These are phyloP conservation scores for Eurosta solidaginis DNA, from an alignment of 1,140 invertebrate species.

Conservation along the genomic window DNA sequence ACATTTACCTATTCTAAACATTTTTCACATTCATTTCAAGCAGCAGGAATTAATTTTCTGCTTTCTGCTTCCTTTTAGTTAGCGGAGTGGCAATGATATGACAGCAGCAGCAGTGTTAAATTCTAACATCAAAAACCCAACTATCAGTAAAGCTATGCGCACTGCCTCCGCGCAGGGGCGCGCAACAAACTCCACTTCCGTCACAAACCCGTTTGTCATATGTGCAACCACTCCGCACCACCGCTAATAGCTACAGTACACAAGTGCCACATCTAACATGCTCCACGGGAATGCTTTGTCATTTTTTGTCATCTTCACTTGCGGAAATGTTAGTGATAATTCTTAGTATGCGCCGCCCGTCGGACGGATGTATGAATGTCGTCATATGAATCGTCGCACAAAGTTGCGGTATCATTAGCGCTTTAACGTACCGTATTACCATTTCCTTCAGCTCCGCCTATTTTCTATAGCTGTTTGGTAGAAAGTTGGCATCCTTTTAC, in stretches of 20 bases:
- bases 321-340: conserved; percentile 30
- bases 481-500: conserved; percentile 1
- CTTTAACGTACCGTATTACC: background rate
- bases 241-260: too few relatives aligned
- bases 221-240: background rate
- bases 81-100: background rate
- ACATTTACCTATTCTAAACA: background rate
- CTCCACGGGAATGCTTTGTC: conserved; percentile 9
- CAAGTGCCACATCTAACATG: too few relatives aligned
- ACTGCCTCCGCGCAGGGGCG: background rate
- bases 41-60: conserved; percentile 30
- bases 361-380: conserved; percentile 19
- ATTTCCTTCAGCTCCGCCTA: background rate
- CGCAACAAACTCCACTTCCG: background rate
- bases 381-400: background rate
- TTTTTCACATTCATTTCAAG: conserved; percentile 2
- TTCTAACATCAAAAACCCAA: background rate
- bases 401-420: background rate
- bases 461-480: background rate
- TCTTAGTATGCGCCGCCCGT: background rate
- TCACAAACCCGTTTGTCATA: conserved; percentile 13
- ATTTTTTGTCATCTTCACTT: conserved; percentile 19
- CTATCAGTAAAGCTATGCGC: background rate
- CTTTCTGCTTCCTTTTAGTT: conserved; percentile 20
- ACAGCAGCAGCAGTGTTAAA: background rate